Percentiles rank a stretch among this genome's conserved stretches.
Conservation (phyloP, 2,797 vertebrate genomes). For the Cynopterus sphinx region DNA sequence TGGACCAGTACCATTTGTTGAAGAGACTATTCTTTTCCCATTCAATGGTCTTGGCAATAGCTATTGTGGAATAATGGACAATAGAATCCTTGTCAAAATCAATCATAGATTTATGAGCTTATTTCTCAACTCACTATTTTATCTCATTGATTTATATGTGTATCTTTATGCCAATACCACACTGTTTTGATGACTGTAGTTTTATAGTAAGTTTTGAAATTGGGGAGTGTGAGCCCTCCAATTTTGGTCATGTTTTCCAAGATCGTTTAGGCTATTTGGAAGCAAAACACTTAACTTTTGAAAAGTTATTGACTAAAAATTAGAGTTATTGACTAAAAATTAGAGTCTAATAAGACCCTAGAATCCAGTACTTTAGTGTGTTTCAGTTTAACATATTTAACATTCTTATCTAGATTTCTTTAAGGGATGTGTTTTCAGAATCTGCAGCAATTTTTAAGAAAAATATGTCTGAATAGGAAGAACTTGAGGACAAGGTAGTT, state of each 20-base stretch:
- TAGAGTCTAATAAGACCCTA: background rate
- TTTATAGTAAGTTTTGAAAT: background rate
- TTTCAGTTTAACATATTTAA: slow-evolving; percentile 27
- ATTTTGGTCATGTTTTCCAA: background rate
- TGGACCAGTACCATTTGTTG: background rate
- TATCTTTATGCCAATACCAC: background rate
- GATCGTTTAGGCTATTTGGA: background rate
- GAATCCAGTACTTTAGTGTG: background rate
- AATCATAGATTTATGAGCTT: background rate
- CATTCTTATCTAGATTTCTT: background rate
- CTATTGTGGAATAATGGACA: background rate
- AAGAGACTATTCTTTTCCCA: background rate
- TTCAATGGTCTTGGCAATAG: background rate
- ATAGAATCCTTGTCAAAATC: background rate
- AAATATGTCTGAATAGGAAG: background rate
- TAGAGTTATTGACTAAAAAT: background rate
- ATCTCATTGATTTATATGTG: background rate
- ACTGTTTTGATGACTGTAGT: background rate
- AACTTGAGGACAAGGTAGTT: background rate
- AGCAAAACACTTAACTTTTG: background rate
- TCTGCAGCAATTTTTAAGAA: background rate
- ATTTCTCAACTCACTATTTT: background rate
- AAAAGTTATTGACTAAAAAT: background rate
- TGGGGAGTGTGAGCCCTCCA: background rate
- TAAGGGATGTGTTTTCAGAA: background rate